Percentiles rank a stretch among this genome's conserved stretches.
Conservation (phyloP, 2,888 invertebrate species). For the Amitus sp. region DNA sequence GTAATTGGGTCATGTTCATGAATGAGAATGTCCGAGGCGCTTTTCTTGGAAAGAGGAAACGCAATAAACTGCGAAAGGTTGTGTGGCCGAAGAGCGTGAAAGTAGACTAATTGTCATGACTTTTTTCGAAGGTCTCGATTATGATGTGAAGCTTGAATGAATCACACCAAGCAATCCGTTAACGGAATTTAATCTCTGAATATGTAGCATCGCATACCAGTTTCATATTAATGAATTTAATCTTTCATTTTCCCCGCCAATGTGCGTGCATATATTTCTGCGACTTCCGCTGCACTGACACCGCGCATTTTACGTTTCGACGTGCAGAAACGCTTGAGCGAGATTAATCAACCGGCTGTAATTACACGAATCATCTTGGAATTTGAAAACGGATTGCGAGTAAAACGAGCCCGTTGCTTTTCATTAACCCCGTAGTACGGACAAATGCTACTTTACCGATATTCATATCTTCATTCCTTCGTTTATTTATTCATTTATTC, state of each 20-base stretch:
- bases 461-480: too few relatives aligned
- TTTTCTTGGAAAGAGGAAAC: too few relatives aligned
- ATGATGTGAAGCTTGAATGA: too few relatives aligned
- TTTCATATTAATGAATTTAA: constrained; percentile 1
- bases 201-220: constrained; percentile 5
- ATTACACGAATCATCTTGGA: constrained; percentile 5
- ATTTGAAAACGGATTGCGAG: background rate
- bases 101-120: too few relatives aligned
- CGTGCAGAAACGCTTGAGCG: background rate
- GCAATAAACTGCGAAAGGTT: too few relatives aligned
- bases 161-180: background rate
- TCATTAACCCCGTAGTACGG: background rate
- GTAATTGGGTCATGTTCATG: background rate
- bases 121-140: too few relatives aligned
- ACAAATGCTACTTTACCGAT: background rate
- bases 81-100: too few relatives aligned
- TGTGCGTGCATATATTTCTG: background rate
- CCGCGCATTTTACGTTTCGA: background rate
- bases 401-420: background rate
- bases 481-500: too few relatives aligned
- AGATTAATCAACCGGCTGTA: background rate
- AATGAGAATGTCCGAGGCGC: background rate
- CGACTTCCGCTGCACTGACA: constrained; percentile 7
- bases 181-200: background rate
- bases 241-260: constrained; percentile 1